Conservation (phyloP, 2,888 invertebrate genomes). For the Drosophila longiperda region DNA sequence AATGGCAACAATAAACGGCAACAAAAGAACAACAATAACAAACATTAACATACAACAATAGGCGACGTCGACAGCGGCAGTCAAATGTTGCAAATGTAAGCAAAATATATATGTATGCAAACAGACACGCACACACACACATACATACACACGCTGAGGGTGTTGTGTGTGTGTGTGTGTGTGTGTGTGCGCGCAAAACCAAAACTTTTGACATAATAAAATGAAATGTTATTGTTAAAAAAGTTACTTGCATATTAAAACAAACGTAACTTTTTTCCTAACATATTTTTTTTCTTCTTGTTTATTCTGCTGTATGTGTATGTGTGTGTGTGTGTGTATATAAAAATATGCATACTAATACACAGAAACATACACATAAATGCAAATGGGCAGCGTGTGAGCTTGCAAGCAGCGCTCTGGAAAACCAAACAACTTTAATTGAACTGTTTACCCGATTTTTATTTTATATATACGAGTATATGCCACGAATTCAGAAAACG, state of each 20-base stretch:
- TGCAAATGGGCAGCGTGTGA: constrained; percentile 77
- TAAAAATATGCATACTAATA: constrained; percentile 51
- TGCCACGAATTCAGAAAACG: constrained; percentile 40
- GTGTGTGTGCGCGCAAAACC: constrained; percentile 61
- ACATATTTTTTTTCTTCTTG: constrained; percentile 19
- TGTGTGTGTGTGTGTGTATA: constrained; percentile 39
- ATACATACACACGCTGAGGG: constrained; percentile 1
- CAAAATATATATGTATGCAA: constrained; percentile 66
- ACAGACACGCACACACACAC: constrained; percentile 26
- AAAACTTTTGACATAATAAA: constrained; percentile 81
- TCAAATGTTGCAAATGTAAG: constrained; percentile 79
- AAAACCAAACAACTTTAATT: constrained; percentile 80
- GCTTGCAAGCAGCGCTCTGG: constrained; percentile 54
- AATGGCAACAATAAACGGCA: constrained; percentile 78
- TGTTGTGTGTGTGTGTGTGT: constrained; percentile 18
- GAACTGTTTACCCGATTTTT: constrained; percentile 82
- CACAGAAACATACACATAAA: constrained; percentile 58
- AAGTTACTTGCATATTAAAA: constrained; percentile 80
- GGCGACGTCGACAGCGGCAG: constrained; percentile 63
- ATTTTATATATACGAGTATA: constrained; percentile 64
- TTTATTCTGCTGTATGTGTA: constrained; percentile 35
- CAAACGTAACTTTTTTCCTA: constrained; percentile 72
- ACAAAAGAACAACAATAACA: constrained; percentile 80
- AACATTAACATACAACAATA: constrained; percentile 78
- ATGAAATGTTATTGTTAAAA: constrained; percentile 81